Base-by-base conservation (phyloP, 2,113 vertebrate genomes). In the Megalops atlanticus region DNA sequence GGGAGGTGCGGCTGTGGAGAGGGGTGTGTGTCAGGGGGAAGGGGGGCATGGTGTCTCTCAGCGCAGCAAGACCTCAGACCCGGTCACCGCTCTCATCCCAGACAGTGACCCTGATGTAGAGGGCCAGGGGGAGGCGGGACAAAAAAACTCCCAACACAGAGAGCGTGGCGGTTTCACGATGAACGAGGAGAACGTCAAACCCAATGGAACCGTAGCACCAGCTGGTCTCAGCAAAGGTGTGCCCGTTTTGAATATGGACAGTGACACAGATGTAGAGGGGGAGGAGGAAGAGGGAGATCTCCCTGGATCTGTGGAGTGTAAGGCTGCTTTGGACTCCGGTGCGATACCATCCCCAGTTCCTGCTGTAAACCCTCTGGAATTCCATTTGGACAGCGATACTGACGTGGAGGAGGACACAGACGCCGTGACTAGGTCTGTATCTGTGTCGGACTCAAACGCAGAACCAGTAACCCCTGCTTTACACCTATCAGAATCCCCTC, bases 91-190 rank as follows among this genome's bases (percentile, higher is more conserved):
- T 49, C 88, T 93, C 71, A 86, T 88, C 83, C 78, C 90, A 83
- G 90, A 90, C 84, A 93, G 90, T 86, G 91, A 91, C 84, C 92
- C 89, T 39, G 91, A 93, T 43, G 15, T 84, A 38, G 91, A 92
- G 78, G 88, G 74, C 83, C 87, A 89, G 45, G 87, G 90, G 3
- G 85, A 72, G 43, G 75, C n/a, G 15, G 82, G 33, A 73, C 24
- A 1, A 2, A 40, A 36, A 14, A 43, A 83, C 16, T 79, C 43
- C 35, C 41, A 27, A n/a, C 40, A n/a, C 16, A 21, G 31, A 80
- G 21, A 27, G 15, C 27, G 18, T 52, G n/a, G 12, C 27, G 27
- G 27, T 45, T 74, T 31, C 15, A 21, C 39, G 8, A 27, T n/a
- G 0, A 89, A 90, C 16, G 88, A 89, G 11, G 84, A 86, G 39